These are phyloP conservation scores for Umimayanthus kanabou DNA, from an alignment of 92 coral and sea anemone genomes.

Conservation along the genomic window DNA sequence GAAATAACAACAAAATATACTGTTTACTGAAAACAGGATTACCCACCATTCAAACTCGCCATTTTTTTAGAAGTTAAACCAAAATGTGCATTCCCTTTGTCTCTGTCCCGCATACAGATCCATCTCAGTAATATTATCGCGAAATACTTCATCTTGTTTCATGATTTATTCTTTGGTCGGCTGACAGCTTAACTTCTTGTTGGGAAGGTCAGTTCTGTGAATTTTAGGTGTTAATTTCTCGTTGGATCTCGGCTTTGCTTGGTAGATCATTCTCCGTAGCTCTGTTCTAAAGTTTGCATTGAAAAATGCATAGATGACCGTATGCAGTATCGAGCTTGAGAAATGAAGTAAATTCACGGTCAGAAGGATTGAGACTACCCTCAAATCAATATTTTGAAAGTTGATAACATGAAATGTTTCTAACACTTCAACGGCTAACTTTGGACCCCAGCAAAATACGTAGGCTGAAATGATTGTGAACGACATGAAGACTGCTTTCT, in stretches of 20 bases:
- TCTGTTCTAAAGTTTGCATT: constrained; percentile 15
- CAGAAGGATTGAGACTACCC: neutral
- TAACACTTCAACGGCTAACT: neutral
- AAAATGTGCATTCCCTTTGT: too few relatives aligned
- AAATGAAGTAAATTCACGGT: constrained; percentile 11
- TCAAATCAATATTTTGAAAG: neutral
- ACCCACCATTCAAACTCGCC: too few relatives aligned
- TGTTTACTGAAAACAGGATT: too few relatives aligned
- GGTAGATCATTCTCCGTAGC: neutral
- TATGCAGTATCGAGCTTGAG: constrained; percentile 7
- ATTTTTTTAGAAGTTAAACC: too few relatives aligned
- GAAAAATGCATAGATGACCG: neutral
- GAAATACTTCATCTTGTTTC: too few relatives aligned
- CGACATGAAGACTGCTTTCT: constrained; percentile 16
- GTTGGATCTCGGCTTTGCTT: neutral
- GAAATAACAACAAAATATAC: too few relatives aligned
- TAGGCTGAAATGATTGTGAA: constrained; percentile 13
- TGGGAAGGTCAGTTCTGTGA: neutral
- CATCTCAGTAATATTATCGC: too few relatives aligned
- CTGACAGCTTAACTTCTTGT: neutral
- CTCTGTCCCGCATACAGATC: too few relatives aligned
- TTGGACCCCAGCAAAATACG: constrained; percentile 17
- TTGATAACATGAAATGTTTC: neutral
- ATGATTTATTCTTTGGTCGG: neutral
- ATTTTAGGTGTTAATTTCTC: neutral